Evolutionary conservation across 1,140 invertebrate genomes (phyloP), one percentile per base, ranked within the genome.

Genomic region (Geopemphigus sp.): DNA sequence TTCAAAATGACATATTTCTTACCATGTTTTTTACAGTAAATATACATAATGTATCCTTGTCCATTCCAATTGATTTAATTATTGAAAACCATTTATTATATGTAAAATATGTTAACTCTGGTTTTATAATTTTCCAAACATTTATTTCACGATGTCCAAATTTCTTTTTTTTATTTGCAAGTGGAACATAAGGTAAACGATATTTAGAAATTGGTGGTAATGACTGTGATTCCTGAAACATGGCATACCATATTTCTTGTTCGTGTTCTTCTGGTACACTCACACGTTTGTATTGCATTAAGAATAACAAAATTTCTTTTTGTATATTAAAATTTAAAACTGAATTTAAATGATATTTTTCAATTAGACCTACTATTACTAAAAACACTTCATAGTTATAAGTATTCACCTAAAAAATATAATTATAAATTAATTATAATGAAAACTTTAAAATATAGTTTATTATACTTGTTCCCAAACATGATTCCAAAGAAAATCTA

Each of bases 361-460:
- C 82, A 15, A 84, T 54, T 11, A 86, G 82, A 47, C 86, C 84
- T 50, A 85, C 80, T 53, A 87, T 84, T 26, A 86, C 83, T 54
- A 86, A 81, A 80, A 86, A 86, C 10, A 87, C 83, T 83, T 87
- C 87, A 82, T 87, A 87, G 73, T 87, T 81, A 80, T 87, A 87
- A 81, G 84, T 85, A 82, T 86, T 87, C 1, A 87, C 83, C 84
- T 85, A 64, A 4, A 53, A 57, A 39, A 47, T 39, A 72, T 4
- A 78, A 73, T 56, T 15, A 66, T 45, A 68, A n/a, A 64, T 19
- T 32, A n/a, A 68, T n/a, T n/a, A 29, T 24, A 80, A 66, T 68
- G 0, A 22, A 14, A 45, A 80, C 1, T 14, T 39, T 72, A 72
- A 24, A 57, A 32, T 47, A 32, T 10, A 56, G 14, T 26, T 3